A percentile compares a stretch with the other conserved stretches of the same genome.
Evolutionary conservation across 2,797 vertebrate genomes (phyloP).

Genomic region (Amblyopsis hoosieri): DNA sequence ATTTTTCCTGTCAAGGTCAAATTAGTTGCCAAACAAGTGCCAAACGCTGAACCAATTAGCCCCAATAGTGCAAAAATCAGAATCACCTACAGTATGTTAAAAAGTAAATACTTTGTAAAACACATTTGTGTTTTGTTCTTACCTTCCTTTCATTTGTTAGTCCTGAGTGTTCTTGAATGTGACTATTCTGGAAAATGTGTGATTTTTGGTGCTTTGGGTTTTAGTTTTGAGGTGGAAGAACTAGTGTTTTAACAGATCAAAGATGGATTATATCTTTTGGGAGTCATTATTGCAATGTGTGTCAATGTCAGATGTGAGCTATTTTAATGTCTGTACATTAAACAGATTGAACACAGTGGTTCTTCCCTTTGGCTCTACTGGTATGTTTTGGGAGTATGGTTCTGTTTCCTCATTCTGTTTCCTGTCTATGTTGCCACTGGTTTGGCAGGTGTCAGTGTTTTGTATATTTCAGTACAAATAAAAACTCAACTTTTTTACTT

Average conservation of each 20-base stretch:
- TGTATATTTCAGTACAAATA: constrained; percentile 85
- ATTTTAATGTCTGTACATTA: constrained; percentile 26
- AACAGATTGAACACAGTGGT: constrained; percentile 17
- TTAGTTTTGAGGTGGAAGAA: constrained; percentile 6
- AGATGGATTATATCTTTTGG: constrained; percentile 17
- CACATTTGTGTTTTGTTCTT: constrained; percentile 20
- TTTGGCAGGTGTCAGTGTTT: constrained; percentile 86
- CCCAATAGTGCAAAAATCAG: constrained; percentile 45
- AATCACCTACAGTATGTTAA: background rate
- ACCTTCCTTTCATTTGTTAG: constrained; percentile 25
- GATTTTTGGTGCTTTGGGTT: constrained; percentile 26
- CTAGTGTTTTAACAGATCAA: constrained; percentile 46
- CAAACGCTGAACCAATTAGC: constrained; percentile 6
- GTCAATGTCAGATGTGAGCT: constrained; percentile 22
- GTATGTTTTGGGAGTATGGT: constrained; percentile 63
- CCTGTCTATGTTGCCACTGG: constrained; percentile 82
- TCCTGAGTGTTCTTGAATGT: constrained; percentile 33
- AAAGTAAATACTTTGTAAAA: background rate
- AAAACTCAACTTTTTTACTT: constrained; percentile 56
- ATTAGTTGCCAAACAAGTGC: constrained; percentile 9
- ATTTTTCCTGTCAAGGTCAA: no score
- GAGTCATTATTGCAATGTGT: constrained; percentile 25
- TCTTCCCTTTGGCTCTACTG: constrained; percentile 27
- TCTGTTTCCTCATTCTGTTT: constrained; percentile 58
- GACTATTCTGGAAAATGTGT: constrained; percentile 52